A percentile compares a stretch with the other conserved stretches of the same genome.
phyloP scores from a whole-genome alignment of 1,140 invertebrate genomes.

The Colletes gigas region DNA sequence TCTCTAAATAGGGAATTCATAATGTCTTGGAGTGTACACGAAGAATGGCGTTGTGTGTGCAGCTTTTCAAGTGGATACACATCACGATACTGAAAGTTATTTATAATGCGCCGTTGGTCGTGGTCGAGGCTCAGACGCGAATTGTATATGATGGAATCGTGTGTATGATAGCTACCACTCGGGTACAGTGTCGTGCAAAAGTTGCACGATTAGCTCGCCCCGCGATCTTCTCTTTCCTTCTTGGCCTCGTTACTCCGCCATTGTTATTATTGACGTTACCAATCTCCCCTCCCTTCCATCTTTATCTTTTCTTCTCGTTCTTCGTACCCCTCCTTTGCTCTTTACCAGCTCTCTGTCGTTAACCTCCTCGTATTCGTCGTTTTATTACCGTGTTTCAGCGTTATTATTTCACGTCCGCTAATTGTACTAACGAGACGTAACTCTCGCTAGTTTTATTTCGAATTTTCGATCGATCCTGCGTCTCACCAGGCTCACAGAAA shows the following conservation, averaged over 20 bases:
- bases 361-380: slow-evolving; percentile 17
- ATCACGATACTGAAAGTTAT: slow-evolving; percentile 66
- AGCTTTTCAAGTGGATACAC: slow-evolving; percentile 58
- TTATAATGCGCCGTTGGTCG: slow-evolving; percentile 65
- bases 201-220: slow-evolving; percentile 33
- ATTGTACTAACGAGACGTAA: slow-evolving; percentile 31
- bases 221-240: slow-evolving; percentile 27
- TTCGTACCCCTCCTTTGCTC: not conserved
- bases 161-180: slow-evolving; percentile 57
- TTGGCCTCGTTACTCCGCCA: slow-evolving; percentile 36
- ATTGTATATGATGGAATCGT: slow-evolving; percentile 60
- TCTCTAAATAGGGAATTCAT: slow-evolving; percentile 25
- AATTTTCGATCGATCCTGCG: not conserved
- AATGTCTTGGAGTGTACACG: slow-evolving; percentile 45
- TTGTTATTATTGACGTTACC: slow-evolving; percentile 50
- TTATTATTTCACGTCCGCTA: slow-evolving; percentile 26
- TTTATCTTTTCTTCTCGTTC: not conserved
- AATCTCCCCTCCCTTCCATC: slow-evolving; percentile 2
- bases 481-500: too few species aligned
- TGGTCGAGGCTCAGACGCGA: slow-evolving; percentile 56
- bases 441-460: not conserved
- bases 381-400: slow-evolving; percentile 27
- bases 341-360: slow-evolving; percentile 6
- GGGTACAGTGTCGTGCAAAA: slow-evolving; percentile 50
- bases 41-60: slow-evolving; percentile 9